Conservation (phyloP, 2,888 invertebrate genomes). For the Carcina quercana region DNA sequence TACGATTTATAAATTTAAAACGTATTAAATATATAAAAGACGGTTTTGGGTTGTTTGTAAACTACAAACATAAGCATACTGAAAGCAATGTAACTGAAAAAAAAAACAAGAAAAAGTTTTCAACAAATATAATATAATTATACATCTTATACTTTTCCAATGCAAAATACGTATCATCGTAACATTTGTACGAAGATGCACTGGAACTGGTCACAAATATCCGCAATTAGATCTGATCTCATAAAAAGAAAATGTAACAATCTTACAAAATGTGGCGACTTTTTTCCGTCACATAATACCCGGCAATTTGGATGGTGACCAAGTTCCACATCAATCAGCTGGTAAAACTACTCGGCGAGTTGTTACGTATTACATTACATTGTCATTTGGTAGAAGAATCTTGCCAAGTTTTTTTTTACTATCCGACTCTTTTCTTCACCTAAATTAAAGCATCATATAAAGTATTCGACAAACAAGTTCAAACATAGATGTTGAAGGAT, state of each 20-base stretch:
- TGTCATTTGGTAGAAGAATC: slow-evolving; percentile 2
- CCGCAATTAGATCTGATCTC: background rate
- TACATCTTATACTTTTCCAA: no score
- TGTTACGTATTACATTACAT: slow-evolving; percentile 6
- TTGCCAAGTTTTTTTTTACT: slow-evolving; percentile 4
- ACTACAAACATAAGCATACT: no score
- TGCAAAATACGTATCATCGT: no score
- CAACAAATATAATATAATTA: slow-evolving; percentile 10
- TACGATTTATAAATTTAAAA: no score
- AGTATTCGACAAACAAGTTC: slow-evolving; percentile 20
- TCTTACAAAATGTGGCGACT: background rate
- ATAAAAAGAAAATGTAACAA: background rate
- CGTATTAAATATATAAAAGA: no score
- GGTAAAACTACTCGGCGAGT: slow-evolving; percentile 2
- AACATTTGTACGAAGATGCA: no score
- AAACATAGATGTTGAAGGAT: slow-evolving; percentile 31
- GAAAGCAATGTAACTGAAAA: no score
- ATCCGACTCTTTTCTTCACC: background rate
- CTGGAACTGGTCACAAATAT: no score
- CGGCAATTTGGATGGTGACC: slow-evolving; percentile 8
- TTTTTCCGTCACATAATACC: background rate
- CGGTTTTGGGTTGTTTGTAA: no score
- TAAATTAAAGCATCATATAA: slow-evolving; percentile 14
- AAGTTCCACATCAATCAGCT: slow-evolving; percentile 6
- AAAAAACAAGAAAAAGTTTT: no score